phyloP scores from a whole-genome alignment of 92 coral and sea anemone genomes.

The Parazoanthus atlanticus region DNA sequence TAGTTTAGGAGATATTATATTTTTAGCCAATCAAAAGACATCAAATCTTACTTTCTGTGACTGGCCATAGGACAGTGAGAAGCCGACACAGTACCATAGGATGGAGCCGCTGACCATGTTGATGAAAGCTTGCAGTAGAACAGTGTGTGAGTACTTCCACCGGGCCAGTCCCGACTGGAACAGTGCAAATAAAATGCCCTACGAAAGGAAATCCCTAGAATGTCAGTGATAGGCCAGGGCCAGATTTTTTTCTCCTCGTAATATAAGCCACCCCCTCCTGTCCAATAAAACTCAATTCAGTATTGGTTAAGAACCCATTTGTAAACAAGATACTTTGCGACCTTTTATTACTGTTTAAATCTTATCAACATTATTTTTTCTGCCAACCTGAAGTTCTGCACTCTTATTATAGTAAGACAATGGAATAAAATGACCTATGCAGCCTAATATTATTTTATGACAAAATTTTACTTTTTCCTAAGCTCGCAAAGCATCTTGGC shows the following conservation, averaged over 20 bases:
- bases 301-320: too few species aligned
- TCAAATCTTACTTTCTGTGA: slow-evolving; percentile 76
- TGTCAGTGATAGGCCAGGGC: background rate
- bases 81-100: slow-evolving; percentile 92
- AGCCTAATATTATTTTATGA: too few species aligned
- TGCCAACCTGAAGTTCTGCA: too few species aligned
- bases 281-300: background rate
- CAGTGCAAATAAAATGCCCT: slow-evolving; percentile 84
- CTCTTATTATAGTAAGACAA: too few species aligned
- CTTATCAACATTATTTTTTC: too few species aligned
- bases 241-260: background rate
- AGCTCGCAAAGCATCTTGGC: too few species aligned
- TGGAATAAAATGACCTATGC: too few species aligned
- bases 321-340: too few species aligned
- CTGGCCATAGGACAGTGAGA: slow-evolving; percentile 80
- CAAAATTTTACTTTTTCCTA: too few species aligned
- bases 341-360: too few species aligned
- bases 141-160: slow-evolving; percentile 56
- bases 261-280: background rate
- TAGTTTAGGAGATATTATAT: background rate
- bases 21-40: background rate
- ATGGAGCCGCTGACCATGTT: slow-evolving; percentile 85
- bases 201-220: background rate
- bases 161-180: slow-evolving; percentile 79
- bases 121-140: slow-evolving; percentile 78